Evolutionary conservation across 53 echinoderm and acorn worm genomes (phyloP), one percentile per base, ranked within the genome.

Genomic region (Hippasteria phrygiana): DNA sequence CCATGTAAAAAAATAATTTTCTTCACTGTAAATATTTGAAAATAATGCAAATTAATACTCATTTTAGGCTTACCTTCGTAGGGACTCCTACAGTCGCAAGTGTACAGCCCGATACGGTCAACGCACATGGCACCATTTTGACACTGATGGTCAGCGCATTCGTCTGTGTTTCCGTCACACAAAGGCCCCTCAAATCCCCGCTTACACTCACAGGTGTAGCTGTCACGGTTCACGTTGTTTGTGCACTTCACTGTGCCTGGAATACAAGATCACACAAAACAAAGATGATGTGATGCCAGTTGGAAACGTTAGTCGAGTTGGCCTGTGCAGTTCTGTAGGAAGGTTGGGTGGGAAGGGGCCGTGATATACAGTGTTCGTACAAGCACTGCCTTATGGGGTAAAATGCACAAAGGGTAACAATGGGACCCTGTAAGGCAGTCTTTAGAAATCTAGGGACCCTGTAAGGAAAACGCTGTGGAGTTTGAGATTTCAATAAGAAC

Each of bases 71-170:
- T 69, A 91, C 91, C 91, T 51, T 64, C 87, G 73, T 38, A 91
- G 5, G 91, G 91, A 55, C 22, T 24, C 5, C 1, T 16, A 67
- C 92, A 92, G 24, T 41, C 13, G 53, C 92, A 92, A 4, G 40
- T 84, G 27, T 89, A 92, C 14, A 83, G 64, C 54, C 62, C 82
- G 3, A 81, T 27, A 1, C 81, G 84, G 28, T 88, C 84, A 7
- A 92, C 34, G 75, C 92, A 92, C 11, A 43, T 39, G 1, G 82
- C 92, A 26, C 51, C 75, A 43, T 92, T 92, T 76, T 32, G 67
- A 34, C 92, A 92, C 32, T 83, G 73, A 80, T 89, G 31, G 2
- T 48, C 55, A 1, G 66, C 63, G 53, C 92, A 92, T 1, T 92
- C 89, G 54, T 92, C 71, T 2, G 65, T 55, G 42, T 88, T 43